These are phyloP conservation scores for Stenichneumon culpator DNA, from an alignment of 2,888 invertebrate species.

Conservation along the genomic window DNA sequence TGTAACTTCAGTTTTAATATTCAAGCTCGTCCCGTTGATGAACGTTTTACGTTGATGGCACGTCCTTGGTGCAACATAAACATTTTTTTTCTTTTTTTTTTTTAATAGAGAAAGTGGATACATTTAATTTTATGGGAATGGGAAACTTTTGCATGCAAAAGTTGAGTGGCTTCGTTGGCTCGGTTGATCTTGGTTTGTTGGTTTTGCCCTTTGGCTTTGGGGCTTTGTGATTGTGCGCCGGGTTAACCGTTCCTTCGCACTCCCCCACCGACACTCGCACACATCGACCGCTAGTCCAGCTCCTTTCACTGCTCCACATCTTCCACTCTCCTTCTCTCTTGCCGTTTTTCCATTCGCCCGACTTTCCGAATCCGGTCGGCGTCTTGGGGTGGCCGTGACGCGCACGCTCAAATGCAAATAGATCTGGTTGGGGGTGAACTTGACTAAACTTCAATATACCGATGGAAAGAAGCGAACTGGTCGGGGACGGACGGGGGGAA, in stretches of 20 bases:
- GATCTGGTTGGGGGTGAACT: constrained; percentile 77
- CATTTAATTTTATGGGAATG: constrained; percentile 34
- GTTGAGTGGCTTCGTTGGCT: constrained; percentile 41
- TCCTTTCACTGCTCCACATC: constrained; percentile 65
- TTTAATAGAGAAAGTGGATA: constrained; percentile 22
- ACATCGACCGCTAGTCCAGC: constrained; percentile 30
- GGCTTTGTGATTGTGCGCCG: constrained; percentile 33
- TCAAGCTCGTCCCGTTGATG: not conserved
- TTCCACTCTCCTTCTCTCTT: constrained; percentile 51
- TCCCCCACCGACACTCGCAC: not conserved
- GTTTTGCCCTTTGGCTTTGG: constrained; percentile 35
- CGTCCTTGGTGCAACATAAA: not conserved
- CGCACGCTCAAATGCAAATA: constrained; percentile 79
- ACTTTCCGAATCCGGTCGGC: constrained; percentile 46
- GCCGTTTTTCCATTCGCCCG: constrained; percentile 62
- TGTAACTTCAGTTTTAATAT: no score
- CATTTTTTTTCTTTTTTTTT: not conserved
- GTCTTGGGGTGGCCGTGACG: constrained; percentile 58
- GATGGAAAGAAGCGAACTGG: constrained; percentile 70
- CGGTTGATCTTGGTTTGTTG: constrained; percentile 45
- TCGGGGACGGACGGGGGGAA: not conserved
- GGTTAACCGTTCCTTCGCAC: constrained; percentile 25
- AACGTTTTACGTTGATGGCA: not conserved
- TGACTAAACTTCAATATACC: constrained; percentile 81
- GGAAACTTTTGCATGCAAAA: not conserved